Conservation (phyloP, 2,888 invertebrate genomes). For the Lomographa bimaculata region DNA sequence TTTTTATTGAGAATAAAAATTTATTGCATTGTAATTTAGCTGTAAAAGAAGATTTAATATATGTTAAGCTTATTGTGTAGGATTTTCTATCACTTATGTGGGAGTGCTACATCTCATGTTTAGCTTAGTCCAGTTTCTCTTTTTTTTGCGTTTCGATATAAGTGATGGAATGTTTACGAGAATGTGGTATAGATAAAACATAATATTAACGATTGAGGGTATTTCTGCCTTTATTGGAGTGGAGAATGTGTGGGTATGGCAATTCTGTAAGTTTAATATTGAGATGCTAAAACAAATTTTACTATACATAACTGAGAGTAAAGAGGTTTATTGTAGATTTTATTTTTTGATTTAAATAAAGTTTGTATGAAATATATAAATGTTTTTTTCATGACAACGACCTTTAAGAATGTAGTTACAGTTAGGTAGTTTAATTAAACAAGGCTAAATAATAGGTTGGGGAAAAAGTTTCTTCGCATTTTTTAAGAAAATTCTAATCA, state of each 20-base stretch:
- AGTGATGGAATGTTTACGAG: constrained; percentile 13
- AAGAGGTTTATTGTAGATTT: constrained; percentile 79
- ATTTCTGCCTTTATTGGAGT: constrained; percentile 32
- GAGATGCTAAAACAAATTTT: constrained; percentile 71
- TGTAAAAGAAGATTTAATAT: constrained; percentile 79
- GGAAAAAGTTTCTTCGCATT: no score
- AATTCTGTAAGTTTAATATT: constrained; percentile 33
- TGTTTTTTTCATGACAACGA: no score
- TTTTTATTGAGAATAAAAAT: constrained; percentile 73
- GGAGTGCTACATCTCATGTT: constrained; percentile 30
- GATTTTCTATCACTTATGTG: constrained; percentile 59
- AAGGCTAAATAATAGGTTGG: no score
- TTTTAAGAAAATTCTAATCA: no score
- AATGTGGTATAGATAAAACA: constrained; percentile 16
- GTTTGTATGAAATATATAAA: constrained; percentile 73
- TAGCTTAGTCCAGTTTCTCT: constrained; percentile 32
- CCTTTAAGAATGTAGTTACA: no score
- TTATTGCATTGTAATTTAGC: constrained; percentile 78
- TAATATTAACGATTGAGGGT: constrained; percentile 33
- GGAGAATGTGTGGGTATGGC: constrained; percentile 16
- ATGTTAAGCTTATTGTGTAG: constrained; percentile 76
- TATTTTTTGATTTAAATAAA: constrained; percentile 84
- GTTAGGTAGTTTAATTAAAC: no score
- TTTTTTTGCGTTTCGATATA: constrained; percentile 28
- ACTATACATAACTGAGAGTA: constrained; percentile 69